Evolutionary conservation across 2,888 invertebrate species (phyloP), one percentile per base, ranked within the genome.

Genomic region (Brachyptera putata): DNA sequence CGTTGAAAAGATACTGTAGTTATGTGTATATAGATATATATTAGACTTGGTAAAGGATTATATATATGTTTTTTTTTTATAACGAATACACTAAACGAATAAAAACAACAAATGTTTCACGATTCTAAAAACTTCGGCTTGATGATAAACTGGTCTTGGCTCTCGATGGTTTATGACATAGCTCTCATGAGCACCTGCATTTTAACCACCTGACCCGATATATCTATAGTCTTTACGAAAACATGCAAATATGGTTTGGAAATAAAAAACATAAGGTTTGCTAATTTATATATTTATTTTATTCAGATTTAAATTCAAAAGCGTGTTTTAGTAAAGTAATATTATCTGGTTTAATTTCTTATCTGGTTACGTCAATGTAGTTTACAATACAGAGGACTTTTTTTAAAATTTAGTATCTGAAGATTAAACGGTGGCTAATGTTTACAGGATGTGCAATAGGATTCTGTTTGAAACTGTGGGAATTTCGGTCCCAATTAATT

Each of bases 91-190:
- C 46, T 46, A 46, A 46, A 46, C 46, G 46, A 22, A 46, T 21
- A 46, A 46, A 46, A 46, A 46, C 46, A 46, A 46, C 46, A 21
- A 46, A 41, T 41, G 41, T 16, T 41, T 21, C 41, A 41, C 2
- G 46, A 46, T 46, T 14, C 50, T 50, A 50, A 30, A 50, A 50
- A 50, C 26, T 18, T 5, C 13, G n/a, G 16, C 34, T 9, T 30
- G 25, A 50, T 9, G 50, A 50, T 30, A 50, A 50, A 50, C 50
- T 50, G 50, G 50, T 50, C 50, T 16, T 50, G 48, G 41, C 21
- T n/a, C 22, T 11, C n/a, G 50, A 50, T 50, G 50, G 30, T 50
- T 50, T 50, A 50, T 50, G 50, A 5, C 26, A 30, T 30, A 7
- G 11, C 30, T 11, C 11, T 30, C 30, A 11, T 13, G 9, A 24